These are phyloP conservation scores for Cordilura impudica DNA, from an alignment of 2,888 invertebrate genomes.

Conservation along the genomic window DNA sequence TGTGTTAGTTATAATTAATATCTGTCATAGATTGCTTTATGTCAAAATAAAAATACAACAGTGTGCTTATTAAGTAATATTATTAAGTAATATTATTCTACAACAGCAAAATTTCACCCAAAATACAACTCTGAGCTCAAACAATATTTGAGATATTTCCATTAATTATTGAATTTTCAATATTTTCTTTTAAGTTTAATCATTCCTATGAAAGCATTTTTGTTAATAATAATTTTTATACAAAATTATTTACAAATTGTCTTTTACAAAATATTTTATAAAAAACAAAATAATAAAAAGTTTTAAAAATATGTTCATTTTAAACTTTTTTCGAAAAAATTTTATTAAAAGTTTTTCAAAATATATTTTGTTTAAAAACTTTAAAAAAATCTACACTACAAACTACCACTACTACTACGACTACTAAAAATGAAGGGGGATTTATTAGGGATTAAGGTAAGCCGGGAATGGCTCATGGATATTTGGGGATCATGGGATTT, in stretches of 20 bases:
- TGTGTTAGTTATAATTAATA: no score
- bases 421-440: constrained; percentile 81
- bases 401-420: constrained; percentile 66
- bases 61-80: no score
- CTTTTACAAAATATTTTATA: neutral
- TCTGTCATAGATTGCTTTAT: no score
- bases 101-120: no score
- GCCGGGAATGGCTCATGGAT: constrained; percentile 81
- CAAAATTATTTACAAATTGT: constrained; percentile 66
- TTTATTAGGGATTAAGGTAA: constrained; percentile 78
- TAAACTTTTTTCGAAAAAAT: neutral
- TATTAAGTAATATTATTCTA: no score
- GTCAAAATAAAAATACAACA: no score
- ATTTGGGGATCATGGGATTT: constrained; percentile 67
- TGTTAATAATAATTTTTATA: constrained; percentile 65
- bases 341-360: neutral
- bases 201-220: constrained; percentile 46
- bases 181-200: no score
- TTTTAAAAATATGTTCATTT: neutral
- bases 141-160: no score
- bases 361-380: neutral
- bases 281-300: neutral
- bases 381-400: constrained; percentile 42
- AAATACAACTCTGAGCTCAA: no score
- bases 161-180: no score